These are phyloP conservation scores for Distichodus sexfasciatus DNA, from an alignment of 2,797 vertebrate species.

Conservation along the genomic window DNA sequence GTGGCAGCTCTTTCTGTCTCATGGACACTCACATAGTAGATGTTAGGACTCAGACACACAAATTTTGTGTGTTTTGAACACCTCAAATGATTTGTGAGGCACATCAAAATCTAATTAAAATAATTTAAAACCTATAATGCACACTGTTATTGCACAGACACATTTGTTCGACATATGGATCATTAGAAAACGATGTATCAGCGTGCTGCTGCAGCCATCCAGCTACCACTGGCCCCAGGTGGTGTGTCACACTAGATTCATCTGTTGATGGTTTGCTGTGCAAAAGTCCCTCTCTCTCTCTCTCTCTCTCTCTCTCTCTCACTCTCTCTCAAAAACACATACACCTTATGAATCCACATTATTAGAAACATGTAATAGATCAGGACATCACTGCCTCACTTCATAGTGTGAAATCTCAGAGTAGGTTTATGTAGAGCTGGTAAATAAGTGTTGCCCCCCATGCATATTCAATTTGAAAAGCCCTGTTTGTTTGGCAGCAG, in stretches of 20 bases:
- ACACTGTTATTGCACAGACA: not conserved
- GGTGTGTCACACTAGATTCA: constrained; percentile 21
- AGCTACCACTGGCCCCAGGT: constrained; percentile 29
- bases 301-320: not conserved
- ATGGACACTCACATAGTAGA: not conserved
- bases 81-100: not conserved
- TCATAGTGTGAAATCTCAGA: not conserved
- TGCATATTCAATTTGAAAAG: constrained; percentile 28
- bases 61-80: not conserved
- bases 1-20: constrained; percentile 30
- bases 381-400: not conserved
- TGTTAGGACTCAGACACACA: constrained; percentile 1
- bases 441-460: not conserved
- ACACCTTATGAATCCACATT: constrained; percentile 9
- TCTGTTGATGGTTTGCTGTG: constrained; percentile 9
- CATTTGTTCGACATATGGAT: not conserved
- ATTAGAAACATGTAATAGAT: not conserved
- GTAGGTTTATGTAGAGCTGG: constrained; percentile 17
- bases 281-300: not conserved
- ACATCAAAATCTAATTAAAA: not conserved
- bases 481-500: not conserved
- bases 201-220: not conserved
- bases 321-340: not conserved
- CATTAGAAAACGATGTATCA: not conserved
- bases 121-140: not conserved